phyloP scores from a whole-genome alignment of 2,888 invertebrate genomes.

The Drosophila pegasa region DNA sequence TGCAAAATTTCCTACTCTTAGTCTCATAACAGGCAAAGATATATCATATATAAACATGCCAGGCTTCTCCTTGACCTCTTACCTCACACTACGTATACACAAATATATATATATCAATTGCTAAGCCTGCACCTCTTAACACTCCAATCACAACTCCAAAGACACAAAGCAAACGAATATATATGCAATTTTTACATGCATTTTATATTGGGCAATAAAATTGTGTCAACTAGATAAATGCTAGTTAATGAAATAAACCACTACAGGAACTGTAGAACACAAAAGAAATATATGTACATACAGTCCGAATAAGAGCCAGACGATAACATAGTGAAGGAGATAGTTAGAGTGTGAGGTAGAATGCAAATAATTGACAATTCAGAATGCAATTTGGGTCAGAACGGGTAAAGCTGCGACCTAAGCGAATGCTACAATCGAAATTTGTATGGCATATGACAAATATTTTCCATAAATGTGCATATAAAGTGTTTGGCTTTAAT shows the following conservation, averaged over 20 bases:
- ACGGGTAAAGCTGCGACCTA: neutral
- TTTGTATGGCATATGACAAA: conserved; percentile 1
- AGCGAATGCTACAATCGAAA: neutral
- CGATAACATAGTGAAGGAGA: neutral
- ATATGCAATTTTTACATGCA: neutral
- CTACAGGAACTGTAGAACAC: neutral
- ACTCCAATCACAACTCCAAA: neutral
- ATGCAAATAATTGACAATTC: conserved; percentile 3
- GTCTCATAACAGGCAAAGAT: too few relatives aligned
- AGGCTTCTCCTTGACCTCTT: neutral
- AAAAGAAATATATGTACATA: neutral
- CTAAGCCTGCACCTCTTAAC: neutral
- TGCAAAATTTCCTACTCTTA: too few relatives aligned
- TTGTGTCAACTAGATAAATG: neutral
- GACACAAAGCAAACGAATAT: neutral
- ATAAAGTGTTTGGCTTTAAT: conserved; percentile 10
- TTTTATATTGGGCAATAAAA: neutral
- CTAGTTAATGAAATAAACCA: neutral
- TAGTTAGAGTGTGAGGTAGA: neutral
- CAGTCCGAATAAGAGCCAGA: neutral
- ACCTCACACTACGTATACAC: fast-evolving
- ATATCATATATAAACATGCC: too few relatives aligned
- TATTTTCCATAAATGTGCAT: neutral
- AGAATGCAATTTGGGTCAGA: conserved; percentile 15
- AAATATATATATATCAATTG: neutral